These are phyloP conservation scores for Perodicticus potto DNA, from an alignment of 2,797 vertebrate genomes.

Conservation along the genomic window DNA sequence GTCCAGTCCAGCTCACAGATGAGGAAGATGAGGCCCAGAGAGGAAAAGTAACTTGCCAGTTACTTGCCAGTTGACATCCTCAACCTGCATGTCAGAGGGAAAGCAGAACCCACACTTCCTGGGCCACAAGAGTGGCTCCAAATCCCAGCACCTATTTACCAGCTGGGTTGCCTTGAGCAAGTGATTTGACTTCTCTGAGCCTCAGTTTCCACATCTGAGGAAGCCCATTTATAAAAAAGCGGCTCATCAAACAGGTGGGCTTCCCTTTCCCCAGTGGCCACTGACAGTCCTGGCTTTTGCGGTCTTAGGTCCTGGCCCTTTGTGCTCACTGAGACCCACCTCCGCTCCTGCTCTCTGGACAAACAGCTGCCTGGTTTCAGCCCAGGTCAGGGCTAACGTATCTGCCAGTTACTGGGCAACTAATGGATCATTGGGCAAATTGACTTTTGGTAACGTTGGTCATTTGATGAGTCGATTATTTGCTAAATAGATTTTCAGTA, in stretches of 20 bases:
- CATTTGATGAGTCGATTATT: conserved; percentile 58
- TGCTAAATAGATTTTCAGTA: conserved; percentile 62
- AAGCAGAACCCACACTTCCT: not conserved
- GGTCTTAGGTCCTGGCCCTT: not conserved
- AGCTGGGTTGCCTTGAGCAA: not conserved
- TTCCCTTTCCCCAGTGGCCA: not conserved
- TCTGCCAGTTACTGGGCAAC: not conserved
- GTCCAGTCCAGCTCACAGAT: too few species aligned
- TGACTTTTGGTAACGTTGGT: conserved; percentile 19
- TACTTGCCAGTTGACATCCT: too few species aligned
- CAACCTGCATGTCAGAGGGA: too few species aligned
- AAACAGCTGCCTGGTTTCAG: not conserved
- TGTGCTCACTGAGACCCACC: rapidly evolving
- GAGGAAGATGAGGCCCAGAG: not conserved
- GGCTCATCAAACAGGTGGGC: not conserved
- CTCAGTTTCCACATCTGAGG: not conserved
- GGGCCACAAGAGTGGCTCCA: not conserved
- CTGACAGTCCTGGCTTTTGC: rapidly evolving
- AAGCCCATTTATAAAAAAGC: not conserved
- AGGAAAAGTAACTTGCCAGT: too few species aligned
- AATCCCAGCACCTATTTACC: not conserved
- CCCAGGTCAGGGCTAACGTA: not conserved
- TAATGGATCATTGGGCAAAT: not conserved
- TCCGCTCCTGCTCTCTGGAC: not conserved
- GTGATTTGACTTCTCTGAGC: too few species aligned